A percentile compares a stretch with the other conserved stretches of the same genome.
Conservation (phyloP, 2,888 invertebrate species). For the Nomada fucata region DNA sequence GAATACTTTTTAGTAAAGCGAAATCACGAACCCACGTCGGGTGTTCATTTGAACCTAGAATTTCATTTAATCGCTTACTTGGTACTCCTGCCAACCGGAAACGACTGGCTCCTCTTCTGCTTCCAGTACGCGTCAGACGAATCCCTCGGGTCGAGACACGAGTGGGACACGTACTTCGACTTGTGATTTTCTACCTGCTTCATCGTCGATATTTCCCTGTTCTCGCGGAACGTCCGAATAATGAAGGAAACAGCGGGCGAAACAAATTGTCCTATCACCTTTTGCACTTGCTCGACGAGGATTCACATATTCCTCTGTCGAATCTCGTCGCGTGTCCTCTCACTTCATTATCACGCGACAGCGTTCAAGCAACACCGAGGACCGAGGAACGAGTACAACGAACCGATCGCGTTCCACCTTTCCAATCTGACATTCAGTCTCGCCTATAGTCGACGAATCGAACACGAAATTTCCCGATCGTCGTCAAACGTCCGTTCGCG, state of each 20-base stretch:
- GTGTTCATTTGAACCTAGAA: no score
- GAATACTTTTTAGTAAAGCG: no score
- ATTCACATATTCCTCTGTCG: slow-evolving; percentile 22
- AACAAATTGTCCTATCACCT: slow-evolving; percentile 21
- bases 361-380: not conserved
- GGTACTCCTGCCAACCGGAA: slow-evolving; percentile 43
- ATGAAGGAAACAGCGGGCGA: not conserved
- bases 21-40: no score
- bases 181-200: slow-evolving; percentile 66
- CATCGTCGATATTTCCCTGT: slow-evolving; percentile 58
- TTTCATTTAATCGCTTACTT: slow-evolving; percentile 58
- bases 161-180: slow-evolving; percentile 58
- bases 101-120: slow-evolving; percentile 53
- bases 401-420: not conserved
- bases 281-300: slow-evolving; percentile 7
- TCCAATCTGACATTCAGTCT: not conserved
- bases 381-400: not conserved
- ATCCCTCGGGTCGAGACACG: slow-evolving; percentile 54
- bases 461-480: not conserved
- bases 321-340: not conserved
- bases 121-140: slow-evolving; percentile 65
- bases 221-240: not conserved
- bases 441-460: not conserved
- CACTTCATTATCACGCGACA: not conserved
- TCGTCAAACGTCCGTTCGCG: not conserved